Base-by-base conservation (phyloP, 2,113 vertebrate species). In the Tetraodon nigroviridis region DNA sequence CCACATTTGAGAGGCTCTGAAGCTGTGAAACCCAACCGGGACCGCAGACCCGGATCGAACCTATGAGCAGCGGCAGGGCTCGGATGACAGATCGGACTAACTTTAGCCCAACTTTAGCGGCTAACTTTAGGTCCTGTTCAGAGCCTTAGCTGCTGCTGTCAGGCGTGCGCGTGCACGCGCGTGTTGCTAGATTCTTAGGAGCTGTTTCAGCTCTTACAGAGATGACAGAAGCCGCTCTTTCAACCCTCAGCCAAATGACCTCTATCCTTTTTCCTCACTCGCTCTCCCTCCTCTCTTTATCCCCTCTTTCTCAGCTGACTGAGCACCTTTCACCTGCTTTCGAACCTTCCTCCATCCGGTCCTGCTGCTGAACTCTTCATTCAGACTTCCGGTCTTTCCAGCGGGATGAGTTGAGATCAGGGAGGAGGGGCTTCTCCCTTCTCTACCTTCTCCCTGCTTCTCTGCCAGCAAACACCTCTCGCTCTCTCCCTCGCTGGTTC, bases 31-130 rank as follows among this genome's bases (percentile, higher is more conserved):
- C 61, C n/a, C 64, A 86, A 86, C 69, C 75, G 61, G 7, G 22
- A 49, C 49, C 61, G 67, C 60, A 50, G 71, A 82, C 75, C 53
- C 55, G 32, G 60, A 80, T 78, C 64, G 74, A 63, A 73, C 75
- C 86, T 73, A 17, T 78, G 78, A 88, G 77, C 81, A 83, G 1
- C 47, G 21, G 55, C 58, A 50, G 54, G 56, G 77, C 77, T 90
- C 84, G 70, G 78, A 74, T 89, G 79, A 84, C 86, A 79, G 54
- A 52, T n/a, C 13, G 49, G 57, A 67, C 85, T 89, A 90, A 88
- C 76, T 86, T 87, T 84, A 84, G 80, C 69, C 11, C 89, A 90
- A 88, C 76, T 86, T 87, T 84, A 85, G 80, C 69, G 8, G 58
- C 77, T 80, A 80, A 81, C 76, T 81, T 82, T 80, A 84, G 46